Evolutionary conservation across 2,797 vertebrate species (phyloP).

Genomic region (Helicolenus hilgendorfi): DNA sequence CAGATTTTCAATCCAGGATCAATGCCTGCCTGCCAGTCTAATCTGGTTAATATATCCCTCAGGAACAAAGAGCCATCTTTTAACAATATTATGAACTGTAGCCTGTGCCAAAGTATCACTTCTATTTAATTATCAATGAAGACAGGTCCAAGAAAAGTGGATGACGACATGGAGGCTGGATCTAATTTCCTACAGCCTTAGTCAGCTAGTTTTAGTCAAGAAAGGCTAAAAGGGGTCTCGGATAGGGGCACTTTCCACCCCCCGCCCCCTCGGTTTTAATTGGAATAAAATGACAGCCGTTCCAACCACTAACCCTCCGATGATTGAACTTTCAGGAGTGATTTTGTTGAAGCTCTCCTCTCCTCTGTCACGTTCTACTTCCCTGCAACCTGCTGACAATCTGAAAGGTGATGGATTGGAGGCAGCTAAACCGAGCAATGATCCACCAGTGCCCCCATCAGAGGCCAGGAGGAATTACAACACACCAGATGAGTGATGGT

Average conservation of each 20-base stretch:
- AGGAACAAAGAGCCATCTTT: slow-evolving; percentile 57
- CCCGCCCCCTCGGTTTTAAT: slow-evolving; percentile 16
- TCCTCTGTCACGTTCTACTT: slow-evolving; percentile 1
- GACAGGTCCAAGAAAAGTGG: slow-evolving; percentile 34
- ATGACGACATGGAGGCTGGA: slow-evolving; percentile 10
- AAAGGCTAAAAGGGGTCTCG: slow-evolving; percentile 42
- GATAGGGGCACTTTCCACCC: background rate
- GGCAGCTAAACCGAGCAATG: background rate
- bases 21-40: slow-evolving; percentile 31
- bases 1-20: slow-evolving; percentile 38
- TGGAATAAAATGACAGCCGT: slow-evolving; percentile 38
- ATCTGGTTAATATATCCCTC: slow-evolving; percentile 54
- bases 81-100: slow-evolving; percentile 61
- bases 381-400: background rate
- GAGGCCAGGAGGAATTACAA: slow-evolving; percentile 37
- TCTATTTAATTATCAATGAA: slow-evolving; percentile 51
- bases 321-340: slow-evolving; percentile 16
- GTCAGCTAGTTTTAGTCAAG: slow-evolving; percentile 55
- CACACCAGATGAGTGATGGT: background rate
- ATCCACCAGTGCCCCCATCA: slow-evolving; percentile 67
- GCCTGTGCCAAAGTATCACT: slow-evolving; percentile 61
- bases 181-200: slow-evolving; percentile 35
- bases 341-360: slow-evolving; percentile 26
- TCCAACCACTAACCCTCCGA: slow-evolving; percentile 16
- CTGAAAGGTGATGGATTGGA: background rate